Base-by-base conservation (phyloP, 2,113 vertebrate genomes). In the Sebastes fasciatus region DNA sequence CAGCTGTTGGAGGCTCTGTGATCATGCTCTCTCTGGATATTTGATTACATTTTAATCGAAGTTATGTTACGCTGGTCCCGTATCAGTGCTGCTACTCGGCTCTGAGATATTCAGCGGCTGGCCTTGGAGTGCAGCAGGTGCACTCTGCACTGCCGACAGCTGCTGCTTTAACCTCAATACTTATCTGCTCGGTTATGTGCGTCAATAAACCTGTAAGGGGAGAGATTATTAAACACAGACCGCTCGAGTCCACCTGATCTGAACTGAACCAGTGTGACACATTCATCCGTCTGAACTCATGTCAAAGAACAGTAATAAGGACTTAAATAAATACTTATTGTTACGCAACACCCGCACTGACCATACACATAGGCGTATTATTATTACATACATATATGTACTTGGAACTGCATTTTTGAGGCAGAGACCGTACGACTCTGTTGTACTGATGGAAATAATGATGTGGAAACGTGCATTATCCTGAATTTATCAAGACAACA, bases 111-210 rank as follows among this genome's bases (percentile, higher is more conserved):
- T 73, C 54, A 17, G 40, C 1, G 1, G 23, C 58, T 57, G 76
- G 61, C 74, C 68, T 76, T 83, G 64, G 66, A 63, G 58, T 13
- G 45, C n/a, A 67, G 66, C 84, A 86, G 76, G 75, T 89, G 83
- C 54, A 42, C 45, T 17, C 54, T 10, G 65, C 64, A 34, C 74
- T 12, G 55, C 46, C 1, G 43, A 52, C 72, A 88, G 65, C 82
- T 86, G 84, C 71, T 61, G 66, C 74, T 51, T 62, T 78, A 60
- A 70, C 88, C 85, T 78, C 64, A 34, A 43, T 61, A 7, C 77
- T 84, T 63, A 87, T 89, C 79, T 77, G 5, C 26, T 49, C 45
- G 43, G 11, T 69, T 58, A 16, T 58, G 68, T 67, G 70, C n/a
- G 85, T 74, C 77, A 83, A 73, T 67, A 70, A 83, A 54, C 80